Evolutionary conservation across 2,797 vertebrate genomes (phyloP).

Genomic region (Astyanax mexicanus): DNA sequence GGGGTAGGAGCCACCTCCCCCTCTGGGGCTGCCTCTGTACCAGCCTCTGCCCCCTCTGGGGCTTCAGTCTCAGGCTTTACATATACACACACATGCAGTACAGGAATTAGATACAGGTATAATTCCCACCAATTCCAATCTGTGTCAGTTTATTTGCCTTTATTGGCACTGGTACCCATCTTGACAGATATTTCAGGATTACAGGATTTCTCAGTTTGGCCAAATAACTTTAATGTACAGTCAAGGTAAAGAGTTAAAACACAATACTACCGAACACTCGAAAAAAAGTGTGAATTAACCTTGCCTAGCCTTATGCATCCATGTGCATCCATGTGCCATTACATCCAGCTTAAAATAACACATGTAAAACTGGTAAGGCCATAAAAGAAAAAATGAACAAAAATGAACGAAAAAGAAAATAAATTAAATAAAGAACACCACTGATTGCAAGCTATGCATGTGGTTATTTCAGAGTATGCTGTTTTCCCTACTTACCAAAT

Average conservation of each 20-base stretch:
- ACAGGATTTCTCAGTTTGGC: too few species aligned
- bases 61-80: constrained; percentile 69
- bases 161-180: too few species aligned
- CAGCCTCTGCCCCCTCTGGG: constrained; percentile 51
- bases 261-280: too few species aligned
- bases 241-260: too few species aligned
- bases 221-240: too few species aligned
- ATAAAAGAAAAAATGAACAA: not conserved
- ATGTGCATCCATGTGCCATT: too few species aligned
- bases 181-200: too few species aligned
- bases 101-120: constrained; percentile 10
- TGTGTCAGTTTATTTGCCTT: too few species aligned
- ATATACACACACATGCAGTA: constrained; percentile 47
- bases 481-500: too few species aligned
- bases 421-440: not conserved
- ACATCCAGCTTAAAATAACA: not conserved
- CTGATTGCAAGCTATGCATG: not conserved
- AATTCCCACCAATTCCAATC: too few species aligned
- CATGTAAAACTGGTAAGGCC: not conserved
- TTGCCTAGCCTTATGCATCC: too few species aligned
- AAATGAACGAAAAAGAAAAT: not conserved
- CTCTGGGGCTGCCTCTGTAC: constrained; percentile 41
- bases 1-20: constrained; percentile 28
- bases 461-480: not conserved
- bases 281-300: too few species aligned